Percentiles rank a stretch among this genome's conserved stretches.
Evolutionary conservation across 2,797 vertebrate genomes (phyloP).

Genomic region (Zalophus californianus): DNA sequence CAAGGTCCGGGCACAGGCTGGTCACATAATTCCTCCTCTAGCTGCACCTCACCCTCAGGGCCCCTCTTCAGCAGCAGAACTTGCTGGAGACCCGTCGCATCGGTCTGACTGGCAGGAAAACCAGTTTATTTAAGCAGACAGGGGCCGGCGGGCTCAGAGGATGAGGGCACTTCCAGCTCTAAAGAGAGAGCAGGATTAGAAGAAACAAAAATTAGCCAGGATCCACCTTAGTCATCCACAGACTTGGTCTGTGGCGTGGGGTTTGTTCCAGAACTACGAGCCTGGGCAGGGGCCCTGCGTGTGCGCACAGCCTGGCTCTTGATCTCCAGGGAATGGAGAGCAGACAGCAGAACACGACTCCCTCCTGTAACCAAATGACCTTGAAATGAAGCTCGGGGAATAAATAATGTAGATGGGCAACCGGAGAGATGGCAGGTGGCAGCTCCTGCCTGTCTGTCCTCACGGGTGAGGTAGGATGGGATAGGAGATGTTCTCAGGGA

Average conservation of each 20-base stretch:
- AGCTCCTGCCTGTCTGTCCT: neutral
- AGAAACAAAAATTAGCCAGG: neutral
- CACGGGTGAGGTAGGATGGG: neutral
- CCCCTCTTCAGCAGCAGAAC: too few relatives aligned
- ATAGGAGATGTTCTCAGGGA: neutral
- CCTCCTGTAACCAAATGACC: constrained; percentile 63
- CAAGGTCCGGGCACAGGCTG: neutral
- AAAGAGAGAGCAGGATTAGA: neutral
- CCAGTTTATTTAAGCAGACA: neutral
- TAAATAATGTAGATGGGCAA: constrained; percentile 67
- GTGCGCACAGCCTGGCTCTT: neutral
- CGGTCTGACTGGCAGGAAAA: neutral
- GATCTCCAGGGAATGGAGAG: neutral
- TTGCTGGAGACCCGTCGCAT: too few relatives aligned
- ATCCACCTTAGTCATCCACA: neutral
- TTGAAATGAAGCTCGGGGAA: neutral
- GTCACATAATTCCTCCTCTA: neutral
- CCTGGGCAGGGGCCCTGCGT: neutral
- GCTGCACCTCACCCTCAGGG: neutral
- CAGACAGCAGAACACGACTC: neutral
- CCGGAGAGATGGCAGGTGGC: neutral
- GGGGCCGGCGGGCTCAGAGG: too few relatives aligned
- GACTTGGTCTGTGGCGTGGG: neutral
- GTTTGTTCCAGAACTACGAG: neutral
- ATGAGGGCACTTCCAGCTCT: neutral